Evolutionary conservation across 2,113 vertebrate genomes (phyloP).

Genomic region (Anguilla rostrata): DNA sequence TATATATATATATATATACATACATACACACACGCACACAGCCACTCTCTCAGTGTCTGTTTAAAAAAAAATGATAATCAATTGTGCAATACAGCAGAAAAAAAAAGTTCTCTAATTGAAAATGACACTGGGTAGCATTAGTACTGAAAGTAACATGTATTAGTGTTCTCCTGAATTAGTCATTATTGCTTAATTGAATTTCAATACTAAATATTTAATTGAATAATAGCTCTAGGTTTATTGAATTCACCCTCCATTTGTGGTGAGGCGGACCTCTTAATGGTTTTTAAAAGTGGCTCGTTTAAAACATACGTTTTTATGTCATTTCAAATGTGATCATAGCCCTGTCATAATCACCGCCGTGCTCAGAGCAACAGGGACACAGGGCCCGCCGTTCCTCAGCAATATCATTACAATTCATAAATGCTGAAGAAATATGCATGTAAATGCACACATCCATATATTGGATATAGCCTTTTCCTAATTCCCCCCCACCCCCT

Average conservation of each 20-base stretch:
- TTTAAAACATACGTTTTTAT: conserved; percentile 43
- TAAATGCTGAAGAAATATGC: conserved; percentile 41
- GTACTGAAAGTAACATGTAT: conserved; percentile 44
- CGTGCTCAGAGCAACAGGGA: conserved; percentile 48
- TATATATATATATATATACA: not conserved
- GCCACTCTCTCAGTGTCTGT: conserved; percentile 27
- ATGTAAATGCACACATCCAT: conserved; percentile 15
- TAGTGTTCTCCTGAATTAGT: conserved; percentile 52
- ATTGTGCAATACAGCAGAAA: conserved; percentile 41
- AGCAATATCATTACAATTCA: conserved; percentile 37
- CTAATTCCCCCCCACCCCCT: conserved; percentile 15
- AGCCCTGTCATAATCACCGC: conserved; percentile 58
- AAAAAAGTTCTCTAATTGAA: conserved; percentile 56
- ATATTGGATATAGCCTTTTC: conserved; percentile 8
- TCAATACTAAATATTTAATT: conserved; percentile 60
- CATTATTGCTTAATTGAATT: conserved; percentile 65
- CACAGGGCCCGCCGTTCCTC: conserved; percentile 36
- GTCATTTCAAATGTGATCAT: conserved; percentile 56
- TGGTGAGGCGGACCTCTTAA: conserved; percentile 52
- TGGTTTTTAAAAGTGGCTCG: conserved; percentile 44
- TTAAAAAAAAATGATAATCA: conserved; percentile 45
- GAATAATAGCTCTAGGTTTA: conserved; percentile 58
- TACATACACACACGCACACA: not conserved
- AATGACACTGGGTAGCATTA: conserved; percentile 51
- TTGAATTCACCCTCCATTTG: conserved; percentile 56